Evolutionary conservation across 2,113 vertebrate species (phyloP), one percentile per base, ranked within the genome.

Genomic region (Oriolus oriolus): DNA sequence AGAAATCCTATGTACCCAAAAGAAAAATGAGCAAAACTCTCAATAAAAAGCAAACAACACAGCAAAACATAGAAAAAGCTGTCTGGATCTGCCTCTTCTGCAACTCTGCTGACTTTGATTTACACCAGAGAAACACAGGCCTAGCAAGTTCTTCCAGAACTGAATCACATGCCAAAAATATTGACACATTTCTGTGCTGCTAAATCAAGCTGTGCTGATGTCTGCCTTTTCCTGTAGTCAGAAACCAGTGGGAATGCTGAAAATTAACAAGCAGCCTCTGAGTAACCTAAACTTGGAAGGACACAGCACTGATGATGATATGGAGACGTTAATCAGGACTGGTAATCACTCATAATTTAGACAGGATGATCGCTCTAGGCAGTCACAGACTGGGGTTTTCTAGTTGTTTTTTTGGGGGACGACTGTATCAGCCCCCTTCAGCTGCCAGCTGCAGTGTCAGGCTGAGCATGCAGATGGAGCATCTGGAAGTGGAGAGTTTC

Each of bases 51-150:
- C 1, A 31, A 82, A 45, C 41, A 68, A 35, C 26, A 42, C 39
- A 82, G 31, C 16, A 79, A 71, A 92, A 10, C 7, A 78, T 52
- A 66, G 66, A 56, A 85, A 90, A 64, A 73, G 7, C 47, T 75
- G 35, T 75, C 57, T 56, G 69, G 56, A 84, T 96, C 70, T 78
- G 74, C 78, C 50, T 87, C 59, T 68, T 91, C 70, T 95, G 74
- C 78, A 91, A 37, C 50, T 91, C 74, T 80, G 54, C 82, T 92
- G 86, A 90, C 83, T 90, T 94, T 69, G 83, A 87, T 80, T 94
- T 92, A 84, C 50, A 63, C 79, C 69, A 92, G 76, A 84, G 83
- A 84, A 94, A 73, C 45, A 57, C 30, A 64, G 28, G 31, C 56
- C 47, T 90, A 60, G 56, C 30, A 49, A 92, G 76, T 84, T 88